Evolutionary conservation across 2,113 vertebrate genomes (phyloP), one percentile per base, ranked within the genome.

Genomic region (Caranx ignobilis): DNA sequence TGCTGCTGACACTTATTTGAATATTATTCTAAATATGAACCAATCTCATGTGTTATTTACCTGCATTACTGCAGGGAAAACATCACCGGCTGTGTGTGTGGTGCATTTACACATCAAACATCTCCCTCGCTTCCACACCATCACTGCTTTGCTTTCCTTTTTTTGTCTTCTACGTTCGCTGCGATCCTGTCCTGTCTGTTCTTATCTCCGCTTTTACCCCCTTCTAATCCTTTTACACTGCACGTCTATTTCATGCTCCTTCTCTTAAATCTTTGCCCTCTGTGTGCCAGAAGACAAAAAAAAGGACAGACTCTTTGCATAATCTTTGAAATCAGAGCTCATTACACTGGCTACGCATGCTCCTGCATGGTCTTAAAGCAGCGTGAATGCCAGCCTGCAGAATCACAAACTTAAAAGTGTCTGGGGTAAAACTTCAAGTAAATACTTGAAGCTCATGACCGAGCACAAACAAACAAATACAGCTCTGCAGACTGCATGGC

Each of bases 21-120:
- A 90, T 90, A 84, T 78, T 45, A 65, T 78, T 91, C 64, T 72
- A 84, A 92, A 89, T 86, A 48, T 74, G 82, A 76, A 81, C 66
- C 81, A 45, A 79, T 77, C 82, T 84, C 82, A 79, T 87, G 81
- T 69, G 81, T 93, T 90, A 93, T 93, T 91, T 89, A 93, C 93
- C 91, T 91, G 88, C 59, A 35, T 78, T 84, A 56, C 90, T 79
- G 52, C 57, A 35, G 89, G 90, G 91, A 86, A 88, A 93, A 86
- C 86, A 86, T 88, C 81, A 73, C 81, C 59, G 52, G 73, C 77
- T 83, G 82, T 19, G 68, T 19, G 68, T 81, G 71, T 61, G 57
- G 59, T 50, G 48, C 66, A 93, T 93, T 94, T 93, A 89, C 91
- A 94, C 91, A 92, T 94, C 92, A 94, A 92, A 94, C 92, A 63